These are phyloP conservation scores for Drosophila novamexicana DNA, from an alignment of 1,140 invertebrate genomes.

Conservation along the genomic window DNA sequence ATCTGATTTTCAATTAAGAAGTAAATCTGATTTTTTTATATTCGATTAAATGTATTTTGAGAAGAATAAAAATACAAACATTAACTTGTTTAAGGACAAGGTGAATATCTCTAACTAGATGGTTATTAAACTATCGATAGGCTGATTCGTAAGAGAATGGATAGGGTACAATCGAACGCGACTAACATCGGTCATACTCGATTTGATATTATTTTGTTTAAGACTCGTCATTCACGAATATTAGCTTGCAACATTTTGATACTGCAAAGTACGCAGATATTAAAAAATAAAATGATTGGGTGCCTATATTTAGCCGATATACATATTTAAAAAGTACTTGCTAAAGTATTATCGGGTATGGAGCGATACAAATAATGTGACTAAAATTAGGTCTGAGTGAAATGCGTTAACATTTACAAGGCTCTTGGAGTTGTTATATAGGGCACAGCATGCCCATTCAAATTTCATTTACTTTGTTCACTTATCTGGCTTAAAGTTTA, in stretches of 20 bases:
- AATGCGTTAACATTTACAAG: not conserved
- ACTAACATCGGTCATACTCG: slow-evolving; percentile 34
- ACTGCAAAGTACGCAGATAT: not conserved
- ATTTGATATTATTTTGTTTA: slow-evolving; percentile 18
- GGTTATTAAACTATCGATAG: slow-evolving; percentile 27
- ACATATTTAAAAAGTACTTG: not conserved
- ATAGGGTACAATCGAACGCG: slow-evolving; percentile 49
- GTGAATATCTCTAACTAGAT: not conserved
- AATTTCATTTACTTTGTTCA: not conserved
- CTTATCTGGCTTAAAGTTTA: not conserved
- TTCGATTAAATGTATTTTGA: too few species aligned
- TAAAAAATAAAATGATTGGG: not conserved
- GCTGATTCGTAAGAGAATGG: slow-evolving; percentile 17
- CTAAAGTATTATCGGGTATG: not conserved
- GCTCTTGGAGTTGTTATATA: slow-evolving; percentile 3
- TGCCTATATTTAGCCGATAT: not conserved
- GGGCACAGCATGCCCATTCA: slow-evolving; percentile 2
- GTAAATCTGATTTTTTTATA: too few species aligned
- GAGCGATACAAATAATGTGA: not conserved
- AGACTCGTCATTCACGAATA: slow-evolving; percentile 15
- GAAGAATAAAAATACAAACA: too few species aligned
- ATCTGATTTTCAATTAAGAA: too few species aligned
- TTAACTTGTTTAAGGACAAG: too few species aligned
- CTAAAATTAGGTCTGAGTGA: slow-evolving; percentile 3
- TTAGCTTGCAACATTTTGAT: not conserved